Evolutionary conservation across 2,797 vertebrate genomes (phyloP), one percentile per base, ranked within the genome.

Genomic region (Tapera naevia): DNA sequence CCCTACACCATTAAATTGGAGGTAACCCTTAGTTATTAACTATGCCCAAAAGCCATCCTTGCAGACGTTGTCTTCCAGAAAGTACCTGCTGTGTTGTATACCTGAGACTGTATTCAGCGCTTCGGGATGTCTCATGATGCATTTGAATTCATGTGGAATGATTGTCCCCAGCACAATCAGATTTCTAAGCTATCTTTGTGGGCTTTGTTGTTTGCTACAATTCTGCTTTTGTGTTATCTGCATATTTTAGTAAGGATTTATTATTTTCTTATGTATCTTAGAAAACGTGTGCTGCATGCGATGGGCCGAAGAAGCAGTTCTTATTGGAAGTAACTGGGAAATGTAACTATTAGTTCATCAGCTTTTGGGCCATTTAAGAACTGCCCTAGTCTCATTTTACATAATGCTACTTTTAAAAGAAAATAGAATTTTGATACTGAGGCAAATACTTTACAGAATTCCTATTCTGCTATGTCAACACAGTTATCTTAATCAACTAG

Each of bases 401-500:
- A 64, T 91, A 71, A 5, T 73, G 69, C 80, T 62, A 9, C 12
- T 76, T 95, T 91, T 81, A 35, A 84, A 93, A 94, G 91, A 89
- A 95, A 93, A 96, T 53, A 78, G 0, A 15, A 75, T 94, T 95
- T 81, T 86, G 92, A 84, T 93, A 93, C 85, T 1, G 7, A 87
- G 88, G 82, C 87, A 88, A 90, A 91, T 85, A 80, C 25, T 75
- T 91, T 82, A 78, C 80, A 85, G 83, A 93, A 91, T 91, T 93
- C 58, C 83, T 54, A 88, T 90, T 94, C 87, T 81, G 58, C 72
- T 93, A 8, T 91, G 91, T 96, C 94, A 94, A 88, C 93, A 91
- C 39, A 37, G 94, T 94, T 96, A 95, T 81, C 85, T 95, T 85
- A 91, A 93, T 93, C 78, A 96, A 82, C 79, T 94, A 58, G 80